Percentiles rank a stretch among this genome's conserved stretches.
These are phyloP conservation scores for Toxotes lorentzi DNA, from an alignment of 2,797 vertebrate genomes.

Conservation along the genomic window DNA sequence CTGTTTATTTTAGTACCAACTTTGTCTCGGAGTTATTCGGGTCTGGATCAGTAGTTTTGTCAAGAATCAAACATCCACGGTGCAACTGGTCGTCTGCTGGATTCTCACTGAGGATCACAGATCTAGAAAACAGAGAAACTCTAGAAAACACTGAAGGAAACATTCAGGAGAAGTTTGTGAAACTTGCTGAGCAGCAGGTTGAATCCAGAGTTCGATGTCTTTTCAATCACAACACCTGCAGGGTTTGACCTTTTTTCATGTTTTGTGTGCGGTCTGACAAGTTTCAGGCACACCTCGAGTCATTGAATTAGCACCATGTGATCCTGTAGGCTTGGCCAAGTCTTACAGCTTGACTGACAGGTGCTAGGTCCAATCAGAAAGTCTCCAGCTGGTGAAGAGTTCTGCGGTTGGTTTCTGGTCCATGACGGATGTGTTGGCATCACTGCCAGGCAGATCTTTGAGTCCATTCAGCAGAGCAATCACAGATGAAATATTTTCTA, in stretches of 20 bases:
- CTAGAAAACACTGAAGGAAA: constrained; percentile 68
- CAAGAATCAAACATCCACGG: constrained; percentile 3
- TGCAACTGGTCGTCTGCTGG: constrained; percentile 11
- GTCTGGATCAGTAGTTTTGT: constrained; percentile 21
- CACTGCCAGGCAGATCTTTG: constrained; percentile 37
- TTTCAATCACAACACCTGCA: constrained; percentile 31
- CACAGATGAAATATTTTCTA: constrained; percentile 66
- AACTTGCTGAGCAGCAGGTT: constrained; percentile 23
- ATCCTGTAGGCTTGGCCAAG: constrained; percentile 40
- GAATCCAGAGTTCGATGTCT: constrained; percentile 25
- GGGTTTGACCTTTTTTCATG: neutral
- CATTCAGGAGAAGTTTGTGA: constrained; percentile 63
- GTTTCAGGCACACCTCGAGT: constrained; percentile 35
- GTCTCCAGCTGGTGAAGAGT: constrained; percentile 39
- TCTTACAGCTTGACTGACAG: constrained; percentile 61
- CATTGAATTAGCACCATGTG: constrained; percentile 76
- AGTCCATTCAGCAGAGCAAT: constrained; percentile 56
- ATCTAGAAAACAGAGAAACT: constrained; percentile 68
- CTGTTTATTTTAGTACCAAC: neutral
- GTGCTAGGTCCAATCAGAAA: constrained; percentile 66
- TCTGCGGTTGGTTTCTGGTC: constrained; percentile 49
- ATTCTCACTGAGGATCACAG: constrained; percentile 46
- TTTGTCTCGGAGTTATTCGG: neutral
- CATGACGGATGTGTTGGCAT: constrained; percentile 48
- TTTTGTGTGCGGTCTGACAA: constrained; percentile 19